Conservation (phyloP, 2,888 invertebrate species). For the Polylopha cassiicola region DNA sequence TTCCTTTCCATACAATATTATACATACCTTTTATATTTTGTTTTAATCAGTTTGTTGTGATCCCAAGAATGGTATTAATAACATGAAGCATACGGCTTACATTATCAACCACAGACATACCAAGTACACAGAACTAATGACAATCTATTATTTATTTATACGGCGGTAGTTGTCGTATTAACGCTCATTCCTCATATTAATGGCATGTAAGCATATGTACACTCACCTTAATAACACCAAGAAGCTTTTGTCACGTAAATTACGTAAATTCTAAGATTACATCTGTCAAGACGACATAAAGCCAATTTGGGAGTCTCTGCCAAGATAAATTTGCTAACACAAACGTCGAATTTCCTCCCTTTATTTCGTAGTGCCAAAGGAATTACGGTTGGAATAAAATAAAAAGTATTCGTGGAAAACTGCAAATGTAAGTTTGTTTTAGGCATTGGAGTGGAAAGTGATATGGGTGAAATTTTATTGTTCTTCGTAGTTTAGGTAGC, state of each 20-base stretch:
- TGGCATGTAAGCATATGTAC: slow-evolving; percentile 31
- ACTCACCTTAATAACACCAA: slow-evolving; percentile 38
- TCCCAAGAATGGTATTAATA: too few relatives aligned
- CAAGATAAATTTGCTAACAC: slow-evolving; percentile 12
- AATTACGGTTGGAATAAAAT: slow-evolving; percentile 5
- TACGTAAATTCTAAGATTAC: slow-evolving; percentile 57
- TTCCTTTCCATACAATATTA: too few relatives aligned
- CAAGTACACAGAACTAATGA: too few relatives aligned
- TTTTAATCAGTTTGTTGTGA: too few relatives aligned
- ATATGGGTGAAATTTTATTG: slow-evolving; percentile 20
- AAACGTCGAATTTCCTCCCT: background rate
- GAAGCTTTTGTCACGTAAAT: slow-evolving; percentile 51
- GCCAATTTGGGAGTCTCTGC: slow-evolving; percentile 39
- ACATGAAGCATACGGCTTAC: too few relatives aligned
- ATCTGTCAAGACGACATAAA: slow-evolving; percentile 50
- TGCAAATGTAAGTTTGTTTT: slow-evolving; percentile 7
- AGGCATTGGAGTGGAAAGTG: slow-evolving; percentile 17
- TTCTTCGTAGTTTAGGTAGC: slow-evolving; percentile 14
- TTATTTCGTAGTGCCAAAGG: background rate
- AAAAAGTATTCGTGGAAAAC: background rate
- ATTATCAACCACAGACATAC: too few relatives aligned
- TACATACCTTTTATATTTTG: too few relatives aligned
- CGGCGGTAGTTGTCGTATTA: slow-evolving; percentile 21
- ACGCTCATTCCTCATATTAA: slow-evolving; percentile 8
- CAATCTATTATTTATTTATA: slow-evolving; percentile 29